phyloP scores from a whole-genome alignment of 2,113 vertebrate genomes.

The Odocoileus hemionus region DNA sequence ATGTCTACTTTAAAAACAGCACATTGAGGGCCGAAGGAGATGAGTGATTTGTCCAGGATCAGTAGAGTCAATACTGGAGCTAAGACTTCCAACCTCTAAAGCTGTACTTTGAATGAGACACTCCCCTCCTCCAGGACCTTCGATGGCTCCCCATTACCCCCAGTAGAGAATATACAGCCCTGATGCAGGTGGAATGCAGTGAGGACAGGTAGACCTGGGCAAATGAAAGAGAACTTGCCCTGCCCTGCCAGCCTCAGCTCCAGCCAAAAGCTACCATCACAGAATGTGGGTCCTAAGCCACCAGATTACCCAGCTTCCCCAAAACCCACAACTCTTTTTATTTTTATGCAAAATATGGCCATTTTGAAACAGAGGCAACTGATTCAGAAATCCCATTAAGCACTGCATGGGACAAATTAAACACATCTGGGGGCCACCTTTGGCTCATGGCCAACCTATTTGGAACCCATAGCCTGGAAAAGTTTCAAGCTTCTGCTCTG shows the following conservation, averaged over 20 bases:
- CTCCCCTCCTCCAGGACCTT: background rate
- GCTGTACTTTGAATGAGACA: background rate
- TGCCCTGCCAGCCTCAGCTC: background rate
- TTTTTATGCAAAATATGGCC: background rate
- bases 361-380: slow-evolving; percentile 10
- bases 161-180: background rate
- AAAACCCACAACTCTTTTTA: background rate
- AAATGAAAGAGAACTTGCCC: background rate
- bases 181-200: background rate
- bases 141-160: background rate
- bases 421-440: no score
- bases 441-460: background rate
- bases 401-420: background rate
- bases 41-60: background rate
- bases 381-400: background rate
- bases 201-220: background rate
- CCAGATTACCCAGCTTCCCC: background rate
- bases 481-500: background rate
- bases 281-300: background rate
- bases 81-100: background rate
- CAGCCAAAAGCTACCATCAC: background rate
- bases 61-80: background rate
- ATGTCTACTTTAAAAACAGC: background rate
- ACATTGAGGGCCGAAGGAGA: background rate
- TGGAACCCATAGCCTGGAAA: background rate